Evolutionary conservation across 2,888 invertebrate genomes (phyloP).

Genomic region (Aphidius colemani): DNA sequence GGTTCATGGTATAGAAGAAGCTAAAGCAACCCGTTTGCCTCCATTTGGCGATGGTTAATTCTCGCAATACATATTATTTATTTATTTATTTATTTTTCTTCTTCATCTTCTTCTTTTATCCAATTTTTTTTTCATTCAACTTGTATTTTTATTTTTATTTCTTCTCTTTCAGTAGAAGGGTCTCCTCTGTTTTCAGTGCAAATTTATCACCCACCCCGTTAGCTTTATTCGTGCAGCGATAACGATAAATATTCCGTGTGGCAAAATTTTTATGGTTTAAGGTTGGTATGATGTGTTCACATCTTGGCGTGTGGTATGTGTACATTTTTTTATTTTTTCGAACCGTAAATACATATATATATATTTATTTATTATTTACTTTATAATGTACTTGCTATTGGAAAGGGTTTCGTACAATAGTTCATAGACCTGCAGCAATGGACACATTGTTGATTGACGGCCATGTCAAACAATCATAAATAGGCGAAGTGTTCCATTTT

Average conservation of each 20-base stretch:
- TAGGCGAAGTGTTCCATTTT: too few relatives aligned
- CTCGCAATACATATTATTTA: background rate
- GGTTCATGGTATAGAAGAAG: too few relatives aligned
- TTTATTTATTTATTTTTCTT: background rate
- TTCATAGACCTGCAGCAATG: background rate
- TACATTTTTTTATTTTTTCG: too few relatives aligned
- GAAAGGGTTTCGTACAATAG: background rate
- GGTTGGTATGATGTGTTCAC: background rate
- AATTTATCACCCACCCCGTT: slow-evolving; percentile 16
- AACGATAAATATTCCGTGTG: slow-evolving; percentile 10
- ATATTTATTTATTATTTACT: too few relatives aligned
- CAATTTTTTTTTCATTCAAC: slow-evolving; percentile 11
- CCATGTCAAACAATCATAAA: slow-evolving; percentile 1
- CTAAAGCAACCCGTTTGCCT: background rate
- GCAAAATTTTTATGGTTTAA: slow-evolving; percentile 10
- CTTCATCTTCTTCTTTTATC: slow-evolving; percentile 1
- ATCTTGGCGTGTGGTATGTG: too few relatives aligned
- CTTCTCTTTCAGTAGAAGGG: background rate
- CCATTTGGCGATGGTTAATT: slow-evolving; percentile 19
- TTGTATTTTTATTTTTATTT: slow-evolving; percentile 4
- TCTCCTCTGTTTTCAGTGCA: slow-evolving; percentile 13
- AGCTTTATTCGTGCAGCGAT: slow-evolving; percentile 8
- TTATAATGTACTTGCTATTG: background rate
- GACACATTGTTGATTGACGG: slow-evolving; percentile 5
- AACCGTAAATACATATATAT: too few relatives aligned